Conservation (phyloP, 2,113 vertebrate genomes). For the Gobio gobio region DNA sequence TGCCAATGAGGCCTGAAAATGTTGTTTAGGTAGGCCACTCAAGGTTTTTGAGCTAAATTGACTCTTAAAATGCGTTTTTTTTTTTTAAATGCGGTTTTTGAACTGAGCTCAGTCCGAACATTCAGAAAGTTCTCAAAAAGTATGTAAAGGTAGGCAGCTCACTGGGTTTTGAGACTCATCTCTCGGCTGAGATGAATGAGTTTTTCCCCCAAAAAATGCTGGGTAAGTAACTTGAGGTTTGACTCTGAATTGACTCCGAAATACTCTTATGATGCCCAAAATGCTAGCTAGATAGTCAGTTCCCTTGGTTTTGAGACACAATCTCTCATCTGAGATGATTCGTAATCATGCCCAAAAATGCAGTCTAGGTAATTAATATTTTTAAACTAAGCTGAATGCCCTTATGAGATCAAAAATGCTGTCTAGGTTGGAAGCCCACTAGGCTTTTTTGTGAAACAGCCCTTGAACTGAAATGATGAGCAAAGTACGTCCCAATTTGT, state of each 20-base stretch:
- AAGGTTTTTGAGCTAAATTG: no score
- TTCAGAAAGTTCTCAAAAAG: neutral
- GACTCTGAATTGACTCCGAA: no score
- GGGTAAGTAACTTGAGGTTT: neutral
- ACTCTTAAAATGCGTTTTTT: no score
- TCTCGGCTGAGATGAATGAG: neutral
- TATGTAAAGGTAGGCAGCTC: neutral
- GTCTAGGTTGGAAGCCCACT: neutral
- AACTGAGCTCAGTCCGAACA: neutral
- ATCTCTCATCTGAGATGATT: neutral
- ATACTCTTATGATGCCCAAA: neutral
- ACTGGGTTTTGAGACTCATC: neutral
- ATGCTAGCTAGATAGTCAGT: neutral
- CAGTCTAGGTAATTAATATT: neutral
- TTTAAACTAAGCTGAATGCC: neutral
- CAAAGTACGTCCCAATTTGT: no score
- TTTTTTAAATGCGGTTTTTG: no score
- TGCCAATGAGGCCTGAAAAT: neutral
- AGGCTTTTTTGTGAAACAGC: no score
- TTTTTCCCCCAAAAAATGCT: neutral
- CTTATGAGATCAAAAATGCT: neutral
- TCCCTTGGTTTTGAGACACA: neutral
- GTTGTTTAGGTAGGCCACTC: neutral
- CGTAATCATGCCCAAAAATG: neutral
- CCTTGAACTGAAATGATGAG: no score